phyloP scores from a whole-genome alignment of 2,797 vertebrate genomes.

The Cossypha niveicapilla region DNA sequence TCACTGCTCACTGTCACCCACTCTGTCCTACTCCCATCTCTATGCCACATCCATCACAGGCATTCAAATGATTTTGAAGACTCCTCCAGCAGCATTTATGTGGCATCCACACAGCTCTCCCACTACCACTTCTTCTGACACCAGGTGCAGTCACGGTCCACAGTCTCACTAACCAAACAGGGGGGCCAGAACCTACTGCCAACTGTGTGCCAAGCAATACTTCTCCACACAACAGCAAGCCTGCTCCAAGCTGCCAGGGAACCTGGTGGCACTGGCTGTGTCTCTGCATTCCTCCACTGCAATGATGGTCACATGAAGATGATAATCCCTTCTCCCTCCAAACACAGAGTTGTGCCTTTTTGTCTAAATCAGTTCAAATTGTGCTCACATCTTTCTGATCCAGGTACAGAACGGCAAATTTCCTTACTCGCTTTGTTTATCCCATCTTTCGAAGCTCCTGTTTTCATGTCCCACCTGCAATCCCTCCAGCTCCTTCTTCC shows the following conservation, averaged over 20 bases:
- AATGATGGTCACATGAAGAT: not conserved
- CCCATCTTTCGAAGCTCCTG: not conserved
- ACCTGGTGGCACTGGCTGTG: not conserved
- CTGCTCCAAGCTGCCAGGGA: not conserved
- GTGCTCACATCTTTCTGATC: not conserved
- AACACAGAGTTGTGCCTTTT: not conserved
- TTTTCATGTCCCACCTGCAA: constrained; percentile 31
- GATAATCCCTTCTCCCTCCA: not conserved
- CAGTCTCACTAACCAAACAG: not conserved
- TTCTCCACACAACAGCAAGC: accelerated
- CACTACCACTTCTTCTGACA: accelerated
- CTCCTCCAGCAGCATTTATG: not conserved
- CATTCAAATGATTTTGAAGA: not conserved
- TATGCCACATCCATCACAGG: not conserved
- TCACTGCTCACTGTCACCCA: accelerated
- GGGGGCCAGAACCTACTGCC: not conserved
- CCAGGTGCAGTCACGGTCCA: accelerated
- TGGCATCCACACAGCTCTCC: not conserved
- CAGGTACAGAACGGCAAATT: not conserved
- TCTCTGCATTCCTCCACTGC: not conserved
- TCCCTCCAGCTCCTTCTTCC: constrained; percentile 23
- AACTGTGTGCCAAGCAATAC: accelerated
- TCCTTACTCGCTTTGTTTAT: not conserved
- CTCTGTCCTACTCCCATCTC: not conserved
- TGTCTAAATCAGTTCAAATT: not conserved